Conservation (phyloP, 2,113 vertebrate genomes). For the Hoplias malabaricus region DNA sequence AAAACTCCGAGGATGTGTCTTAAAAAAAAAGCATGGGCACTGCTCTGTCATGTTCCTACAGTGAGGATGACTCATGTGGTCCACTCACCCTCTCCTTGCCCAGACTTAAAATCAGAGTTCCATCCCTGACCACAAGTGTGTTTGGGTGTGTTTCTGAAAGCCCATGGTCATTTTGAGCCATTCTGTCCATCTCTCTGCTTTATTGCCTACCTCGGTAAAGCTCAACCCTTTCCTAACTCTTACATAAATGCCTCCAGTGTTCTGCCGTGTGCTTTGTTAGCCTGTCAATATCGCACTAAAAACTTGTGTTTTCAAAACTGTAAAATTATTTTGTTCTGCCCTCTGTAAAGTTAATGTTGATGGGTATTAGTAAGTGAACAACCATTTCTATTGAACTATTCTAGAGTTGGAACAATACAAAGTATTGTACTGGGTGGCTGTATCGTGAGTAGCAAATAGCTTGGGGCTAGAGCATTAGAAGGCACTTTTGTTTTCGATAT, state of each 20-base stretch:
- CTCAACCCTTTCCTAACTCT: neutral
- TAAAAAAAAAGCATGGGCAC: neutral
- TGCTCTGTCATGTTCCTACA: neutral
- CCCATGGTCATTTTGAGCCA: neutral
- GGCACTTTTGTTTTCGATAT: too few relatives aligned
- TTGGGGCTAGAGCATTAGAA: too few relatives aligned
- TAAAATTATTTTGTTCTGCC: too few relatives aligned
- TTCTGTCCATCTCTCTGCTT: neutral
- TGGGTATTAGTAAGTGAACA: too few relatives aligned
- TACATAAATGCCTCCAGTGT: neutral
- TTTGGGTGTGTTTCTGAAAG: neutral
- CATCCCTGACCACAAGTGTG: neutral
- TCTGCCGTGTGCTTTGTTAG: neutral
- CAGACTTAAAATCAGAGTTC: neutral
- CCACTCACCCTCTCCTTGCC: slow-evolving; percentile 2
- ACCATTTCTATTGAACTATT: too few relatives aligned
- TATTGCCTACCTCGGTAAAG: neutral
- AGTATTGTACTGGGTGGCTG: too few relatives aligned
- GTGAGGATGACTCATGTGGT: neutral
- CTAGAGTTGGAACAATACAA: too few relatives aligned
- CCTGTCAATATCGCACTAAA: neutral
- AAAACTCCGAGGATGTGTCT: neutral
- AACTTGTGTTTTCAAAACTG: neutral
- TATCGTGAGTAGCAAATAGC: too few relatives aligned
- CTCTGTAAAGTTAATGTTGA: too few relatives aligned